These are phyloP conservation scores for Pipa parva DNA, from an alignment of 2,113 vertebrate species.

Conservation along the genomic window DNA sequence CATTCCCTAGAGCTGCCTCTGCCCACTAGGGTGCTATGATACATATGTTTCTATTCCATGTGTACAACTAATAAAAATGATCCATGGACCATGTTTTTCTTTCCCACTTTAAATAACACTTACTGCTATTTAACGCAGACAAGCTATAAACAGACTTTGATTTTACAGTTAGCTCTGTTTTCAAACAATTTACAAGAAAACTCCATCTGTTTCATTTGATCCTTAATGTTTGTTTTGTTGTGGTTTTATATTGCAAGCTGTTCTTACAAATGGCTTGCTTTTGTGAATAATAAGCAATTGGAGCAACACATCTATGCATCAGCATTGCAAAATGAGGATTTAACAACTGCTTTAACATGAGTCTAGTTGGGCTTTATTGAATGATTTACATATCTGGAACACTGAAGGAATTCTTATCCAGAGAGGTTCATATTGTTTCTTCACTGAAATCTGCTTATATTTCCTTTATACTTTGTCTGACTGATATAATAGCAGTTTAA, in stretches of 20 bases:
- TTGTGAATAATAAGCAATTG: slow-evolving; percentile 31
- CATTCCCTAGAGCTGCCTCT: too few relatives aligned
- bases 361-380: too few relatives aligned
- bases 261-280: slow-evolving; percentile 36
- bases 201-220: slow-evolving; percentile 38
- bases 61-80: not conserved
- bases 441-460: not conserved
- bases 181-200: slow-evolving; percentile 40
- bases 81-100: not conserved
- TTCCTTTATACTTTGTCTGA: too few relatives aligned
- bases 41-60: not conserved
- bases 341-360: not conserved
- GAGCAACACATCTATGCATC: not conserved
- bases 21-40: too few relatives aligned
- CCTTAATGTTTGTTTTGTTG: slow-evolving; percentile 32
- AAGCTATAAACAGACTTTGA: slow-evolving; percentile 32
- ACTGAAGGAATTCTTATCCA: too few relatives aligned
- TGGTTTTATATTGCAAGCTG: slow-evolving; percentile 36
- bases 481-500: not conserved
- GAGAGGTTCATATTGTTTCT: not conserved
- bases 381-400: too few relatives aligned
- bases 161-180: slow-evolving; percentile 35
- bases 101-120: not conserved
- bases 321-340: not conserved
- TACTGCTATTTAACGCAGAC: slow-evolving; percentile 10